These are phyloP conservation scores for Neostethus bicornis DNA, from an alignment of 2,797 vertebrate genomes.

Conservation along the genomic window DNA sequence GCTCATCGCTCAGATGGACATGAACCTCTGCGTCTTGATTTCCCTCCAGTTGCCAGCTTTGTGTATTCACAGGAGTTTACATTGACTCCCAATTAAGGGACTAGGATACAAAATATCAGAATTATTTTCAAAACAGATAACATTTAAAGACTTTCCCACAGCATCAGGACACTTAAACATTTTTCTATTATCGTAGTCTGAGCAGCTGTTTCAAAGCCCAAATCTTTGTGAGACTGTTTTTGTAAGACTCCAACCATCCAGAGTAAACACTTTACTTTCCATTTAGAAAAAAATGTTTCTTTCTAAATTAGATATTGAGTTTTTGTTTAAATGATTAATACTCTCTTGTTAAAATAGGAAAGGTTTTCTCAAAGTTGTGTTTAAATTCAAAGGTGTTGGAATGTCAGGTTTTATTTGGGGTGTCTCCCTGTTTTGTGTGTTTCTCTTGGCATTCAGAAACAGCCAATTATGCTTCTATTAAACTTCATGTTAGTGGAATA, in stretches of 20 bases:
- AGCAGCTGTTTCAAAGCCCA: constrained; percentile 54
- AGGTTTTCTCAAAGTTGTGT: constrained; percentile 44
- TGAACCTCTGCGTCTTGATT: constrained; percentile 44
- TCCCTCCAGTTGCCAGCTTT: constrained; percentile 62
- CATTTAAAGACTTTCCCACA: constrained; percentile 71
- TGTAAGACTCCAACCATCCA: constrained; percentile 35
- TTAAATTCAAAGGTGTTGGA: constrained; percentile 57
- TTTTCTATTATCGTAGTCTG: constrained; percentile 49
- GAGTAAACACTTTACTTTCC: constrained; percentile 52
- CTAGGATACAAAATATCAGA: constrained; percentile 73
- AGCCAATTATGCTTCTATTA: constrained; percentile 74
- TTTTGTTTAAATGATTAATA: constrained; percentile 23
- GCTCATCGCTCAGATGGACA: constrained; percentile 76
- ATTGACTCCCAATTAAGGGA: constrained; percentile 79
- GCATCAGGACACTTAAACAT: constrained; percentile 59
- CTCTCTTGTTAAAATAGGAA: constrained; percentile 18
- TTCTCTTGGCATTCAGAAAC: constrained; percentile 63
- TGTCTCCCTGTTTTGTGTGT: constrained; percentile 56
- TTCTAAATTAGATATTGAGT: constrained; percentile 5
- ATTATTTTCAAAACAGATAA: constrained; percentile 73
- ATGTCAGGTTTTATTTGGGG: constrained; percentile 64
- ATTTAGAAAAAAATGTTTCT: constrained; percentile 27
- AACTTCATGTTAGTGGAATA: constrained; percentile 78
- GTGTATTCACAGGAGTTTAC: constrained; percentile 59
- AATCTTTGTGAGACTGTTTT: constrained; percentile 40